phyloP scores from a whole-genome alignment of 2,888 invertebrate species.

The Plebejus anna region DNA sequence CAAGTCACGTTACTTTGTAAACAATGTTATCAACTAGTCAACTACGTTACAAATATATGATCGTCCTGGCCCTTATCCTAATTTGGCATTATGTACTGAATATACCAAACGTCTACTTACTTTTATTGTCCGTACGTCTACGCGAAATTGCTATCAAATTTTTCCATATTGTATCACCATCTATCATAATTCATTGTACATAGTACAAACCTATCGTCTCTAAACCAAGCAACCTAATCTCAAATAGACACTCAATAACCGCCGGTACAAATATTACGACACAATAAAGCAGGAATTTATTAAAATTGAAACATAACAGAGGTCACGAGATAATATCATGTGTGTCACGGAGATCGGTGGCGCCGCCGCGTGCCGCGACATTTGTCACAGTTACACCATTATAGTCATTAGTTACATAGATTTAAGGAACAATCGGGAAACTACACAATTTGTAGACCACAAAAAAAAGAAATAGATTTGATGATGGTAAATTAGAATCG shows the following conservation, averaged over 20 bases:
- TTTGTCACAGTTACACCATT: not conserved
- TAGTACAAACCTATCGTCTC: not conserved
- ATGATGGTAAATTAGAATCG: not conserved
- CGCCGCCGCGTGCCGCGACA: conserved; percentile 12
- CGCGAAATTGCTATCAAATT: not conserved
- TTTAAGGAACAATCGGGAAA: not conserved
- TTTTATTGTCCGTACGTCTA: not conserved
- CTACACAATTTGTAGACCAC: not conserved
- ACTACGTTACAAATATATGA: not conserved
- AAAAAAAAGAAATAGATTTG: not conserved
- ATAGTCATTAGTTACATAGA: not conserved
- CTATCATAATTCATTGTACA: no score
- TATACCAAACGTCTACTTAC: not conserved
- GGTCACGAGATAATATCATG: conserved; percentile 22
- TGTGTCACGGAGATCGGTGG: conserved; percentile 21
- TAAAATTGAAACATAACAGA: conserved; percentile 15
- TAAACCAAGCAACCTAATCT: not conserved
- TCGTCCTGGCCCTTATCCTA: not conserved
- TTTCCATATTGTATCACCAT: not conserved
- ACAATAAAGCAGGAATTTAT: conserved; percentile 14
- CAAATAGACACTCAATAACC: not conserved
- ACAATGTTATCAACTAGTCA: not conserved
- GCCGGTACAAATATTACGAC: not conserved
- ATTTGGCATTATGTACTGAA: not conserved
- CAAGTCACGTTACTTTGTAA: not conserved